Evolutionary conservation across 2,888 invertebrate species (phyloP).

Genomic region (Operophtera brumata): DNA sequence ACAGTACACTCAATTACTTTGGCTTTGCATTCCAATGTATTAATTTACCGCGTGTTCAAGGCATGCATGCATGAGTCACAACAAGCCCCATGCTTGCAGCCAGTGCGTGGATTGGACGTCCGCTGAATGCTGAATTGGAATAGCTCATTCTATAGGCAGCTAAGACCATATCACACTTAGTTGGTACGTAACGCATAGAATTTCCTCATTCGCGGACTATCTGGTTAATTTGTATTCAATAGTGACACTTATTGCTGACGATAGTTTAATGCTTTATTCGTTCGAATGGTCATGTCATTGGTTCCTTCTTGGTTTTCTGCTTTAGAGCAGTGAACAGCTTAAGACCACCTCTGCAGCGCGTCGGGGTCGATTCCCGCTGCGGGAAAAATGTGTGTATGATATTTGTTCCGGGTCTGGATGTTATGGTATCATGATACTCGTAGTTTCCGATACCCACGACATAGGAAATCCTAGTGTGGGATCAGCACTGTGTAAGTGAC

Average conservation of each 20-base stretch:
- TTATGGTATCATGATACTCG: too few relatives aligned
- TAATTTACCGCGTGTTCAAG: slow-evolving; percentile 36
- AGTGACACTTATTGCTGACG: slow-evolving; percentile 40
- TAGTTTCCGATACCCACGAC: too few relatives aligned
- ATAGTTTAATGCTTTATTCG: slow-evolving; percentile 48
- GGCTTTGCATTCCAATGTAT: slow-evolving; percentile 32
- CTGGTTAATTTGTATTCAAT: slow-evolving; percentile 74
- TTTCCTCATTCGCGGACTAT: slow-evolving; percentile 70
- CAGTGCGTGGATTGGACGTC: slow-evolving; percentile 34
- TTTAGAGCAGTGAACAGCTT: too few relatives aligned
- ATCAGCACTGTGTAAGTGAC: too few relatives aligned
- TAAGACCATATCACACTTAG: slow-evolving; percentile 37
- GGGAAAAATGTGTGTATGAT: too few relatives aligned
- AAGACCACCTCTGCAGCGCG: too few relatives aligned
- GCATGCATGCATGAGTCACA: slow-evolving; percentile 28
- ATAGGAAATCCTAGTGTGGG: too few relatives aligned
- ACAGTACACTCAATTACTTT: slow-evolving; percentile 31
- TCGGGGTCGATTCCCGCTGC: too few relatives aligned
- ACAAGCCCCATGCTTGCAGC: slow-evolving; percentile 26
- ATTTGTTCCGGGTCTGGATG: too few relatives aligned
- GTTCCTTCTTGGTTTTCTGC: too few relatives aligned
- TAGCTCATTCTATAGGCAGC: slow-evolving; percentile 35
- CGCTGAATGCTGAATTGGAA: slow-evolving; percentile 45
- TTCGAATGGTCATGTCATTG: too few relatives aligned
- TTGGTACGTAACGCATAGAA: slow-evolving; percentile 57